phyloP scores from a whole-genome alignment of 2,113 vertebrate species.

The Arvicanthis niloticus region DNA sequence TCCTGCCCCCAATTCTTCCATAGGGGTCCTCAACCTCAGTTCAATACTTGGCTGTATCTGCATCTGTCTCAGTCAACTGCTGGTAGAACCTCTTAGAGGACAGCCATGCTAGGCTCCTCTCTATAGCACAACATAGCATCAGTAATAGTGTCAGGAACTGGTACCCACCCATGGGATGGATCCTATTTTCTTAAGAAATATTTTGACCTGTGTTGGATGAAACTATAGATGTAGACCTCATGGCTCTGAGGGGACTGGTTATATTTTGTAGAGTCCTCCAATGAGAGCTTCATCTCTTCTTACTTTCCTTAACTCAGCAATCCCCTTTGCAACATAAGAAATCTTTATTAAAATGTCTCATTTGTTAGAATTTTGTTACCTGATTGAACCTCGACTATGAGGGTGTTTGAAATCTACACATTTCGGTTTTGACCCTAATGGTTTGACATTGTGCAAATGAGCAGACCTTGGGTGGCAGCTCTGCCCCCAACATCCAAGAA shows the following conservation, averaged over 20 bases:
- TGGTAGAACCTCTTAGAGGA: no score
- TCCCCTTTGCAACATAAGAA: background rate
- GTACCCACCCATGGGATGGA: no score
- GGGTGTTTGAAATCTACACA: background rate
- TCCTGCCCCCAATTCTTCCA: no score
- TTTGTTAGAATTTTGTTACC: conserved; percentile 28
- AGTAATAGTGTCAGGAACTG: no score
- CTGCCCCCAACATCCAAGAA: no score
- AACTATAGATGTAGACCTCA: background rate
- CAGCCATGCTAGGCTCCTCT: no score
- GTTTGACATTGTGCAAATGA: background rate
- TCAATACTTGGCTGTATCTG: no score
- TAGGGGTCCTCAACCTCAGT: no score
- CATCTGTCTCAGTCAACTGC: no score
- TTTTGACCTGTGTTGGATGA: background rate
- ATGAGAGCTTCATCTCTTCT: background rate
- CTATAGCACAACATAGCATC: no score
- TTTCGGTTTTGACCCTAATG: background rate
- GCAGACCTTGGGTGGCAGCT: no score
- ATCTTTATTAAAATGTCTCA: background rate
- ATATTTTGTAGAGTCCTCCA: background rate
- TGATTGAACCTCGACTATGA: background rate
- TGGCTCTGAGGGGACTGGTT: no score
- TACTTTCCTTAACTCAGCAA: background rate
- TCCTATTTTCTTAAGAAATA: background rate